These are phyloP conservation scores for Malacosoma neustria DNA, from an alignment of 2,888 invertebrate species.

Conservation along the genomic window DNA sequence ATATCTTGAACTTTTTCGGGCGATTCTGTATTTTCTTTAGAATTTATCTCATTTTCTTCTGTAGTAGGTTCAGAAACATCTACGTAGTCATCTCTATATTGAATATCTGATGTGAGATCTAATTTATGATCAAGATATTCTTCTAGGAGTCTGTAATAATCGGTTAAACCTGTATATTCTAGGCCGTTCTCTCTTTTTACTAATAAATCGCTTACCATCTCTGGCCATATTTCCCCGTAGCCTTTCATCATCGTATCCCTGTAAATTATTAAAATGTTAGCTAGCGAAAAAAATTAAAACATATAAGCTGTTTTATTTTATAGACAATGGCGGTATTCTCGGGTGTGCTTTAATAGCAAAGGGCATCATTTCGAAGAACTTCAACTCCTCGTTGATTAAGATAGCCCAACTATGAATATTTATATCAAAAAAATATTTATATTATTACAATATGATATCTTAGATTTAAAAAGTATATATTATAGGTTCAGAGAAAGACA, in stretches of 20 bases:
- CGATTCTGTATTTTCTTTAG: constrained; percentile 11
- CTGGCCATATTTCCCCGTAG: constrained; percentile 56
- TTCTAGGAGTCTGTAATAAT: constrained; percentile 72
- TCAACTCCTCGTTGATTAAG: no score
- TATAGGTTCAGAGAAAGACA: no score
- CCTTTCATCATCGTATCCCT: constrained; percentile 65
- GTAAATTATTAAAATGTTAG: constrained; percentile 14
- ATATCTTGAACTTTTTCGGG: constrained; percentile 19
- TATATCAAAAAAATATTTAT: no score
- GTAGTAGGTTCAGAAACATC: constrained; percentile 37
- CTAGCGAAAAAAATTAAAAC: background rate
- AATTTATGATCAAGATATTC: constrained; percentile 69
- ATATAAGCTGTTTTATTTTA: background rate
- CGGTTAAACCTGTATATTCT: constrained; percentile 62
- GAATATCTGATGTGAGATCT: constrained; percentile 36
- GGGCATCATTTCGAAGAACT: no score
- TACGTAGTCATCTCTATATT: constrained; percentile 41
- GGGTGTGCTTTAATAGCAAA: no score
- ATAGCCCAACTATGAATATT: no score
- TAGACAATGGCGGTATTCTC: no score
- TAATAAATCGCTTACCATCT: constrained; percentile 62
- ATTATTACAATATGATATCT: no score
- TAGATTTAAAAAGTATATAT: no score
- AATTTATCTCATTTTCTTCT: constrained; percentile 39
- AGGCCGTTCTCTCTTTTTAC: constrained; percentile 61